phyloP scores from a whole-genome alignment of 2,888 invertebrate species.

The Acleris literana region DNA sequence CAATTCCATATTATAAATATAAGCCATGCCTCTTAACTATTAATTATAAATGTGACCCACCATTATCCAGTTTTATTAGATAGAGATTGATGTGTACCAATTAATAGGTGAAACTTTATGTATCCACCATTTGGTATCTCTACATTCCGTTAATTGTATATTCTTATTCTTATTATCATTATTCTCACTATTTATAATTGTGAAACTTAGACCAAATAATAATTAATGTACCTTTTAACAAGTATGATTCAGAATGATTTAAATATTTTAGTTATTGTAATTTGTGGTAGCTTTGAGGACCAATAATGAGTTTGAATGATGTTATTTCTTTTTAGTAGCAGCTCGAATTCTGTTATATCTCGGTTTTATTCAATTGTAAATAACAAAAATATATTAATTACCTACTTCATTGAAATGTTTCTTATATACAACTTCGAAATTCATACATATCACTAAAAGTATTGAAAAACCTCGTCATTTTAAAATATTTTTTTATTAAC shows the following conservation, averaged over 20 bases:
- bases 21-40: slow-evolving; percentile 70
- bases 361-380: slow-evolving; percentile 76
- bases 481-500: slow-evolving; percentile 25
- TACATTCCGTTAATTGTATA: slow-evolving; percentile 83
- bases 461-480: slow-evolving; percentile 36
- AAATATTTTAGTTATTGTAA: slow-evolving; percentile 69
- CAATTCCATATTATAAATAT: slow-evolving; percentile 73
- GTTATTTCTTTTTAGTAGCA: slow-evolving; percentile 71
- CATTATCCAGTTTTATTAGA: slow-evolving; percentile 79
- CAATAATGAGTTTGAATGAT: slow-evolving; percentile 74
- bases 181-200: slow-evolving; percentile 77
- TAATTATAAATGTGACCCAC: slow-evolving; percentile 79
- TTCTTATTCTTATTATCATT: slow-evolving; percentile 65
- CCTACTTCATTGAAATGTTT: slow-evolving; percentile 57
- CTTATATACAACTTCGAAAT: slow-evolving; percentile 48
- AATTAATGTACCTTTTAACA: slow-evolving; percentile 83
- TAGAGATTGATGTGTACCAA: slow-evolving; percentile 77
- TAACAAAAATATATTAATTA: slow-evolving; percentile 79
- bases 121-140: slow-evolving; percentile 74
- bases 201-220: slow-evolving; percentile 84
- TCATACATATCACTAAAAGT: slow-evolving; percentile 41
- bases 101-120: slow-evolving; percentile 63
- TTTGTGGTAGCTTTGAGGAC: slow-evolving; percentile 81
- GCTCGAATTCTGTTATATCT: slow-evolving; percentile 77
- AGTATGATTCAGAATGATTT: slow-evolving; percentile 73